Base-by-base conservation (phyloP, 2,888 invertebrate genomes). In the Microplitis deprimator region DNA sequence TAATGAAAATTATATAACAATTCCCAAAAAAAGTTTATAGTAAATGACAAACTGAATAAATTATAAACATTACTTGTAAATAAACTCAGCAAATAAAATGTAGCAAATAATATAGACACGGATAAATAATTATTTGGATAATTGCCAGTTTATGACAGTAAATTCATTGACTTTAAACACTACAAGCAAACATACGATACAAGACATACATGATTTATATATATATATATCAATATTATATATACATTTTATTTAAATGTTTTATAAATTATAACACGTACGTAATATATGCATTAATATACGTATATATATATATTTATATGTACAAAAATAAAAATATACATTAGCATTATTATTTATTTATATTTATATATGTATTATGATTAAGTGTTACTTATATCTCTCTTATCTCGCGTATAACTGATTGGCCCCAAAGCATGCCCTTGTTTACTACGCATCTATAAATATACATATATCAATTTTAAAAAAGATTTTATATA, bases 361-460 rank as follows among this genome's bases (percentile, higher is more conserved):
- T 16, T 62, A 62, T 50, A 50, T 79, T 78, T 79, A 73, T 77
- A 79, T 82, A 59, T 72, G 40, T 79, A 76, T 80, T 79, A 75
- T 75, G 83, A 84, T 84, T 81, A 82, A 80, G 79, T 78, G 75
- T 79, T 76, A 17, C 72, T 80, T 81, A 79, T 79, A 77, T 81
- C 71, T 73, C 50, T 77, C 81, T 86, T 86, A 85, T 86, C 86
- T 78, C 80, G 78, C 65, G 60, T 75, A 81, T 29, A 29, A 29
- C 73, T 78, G 83, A 83, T 80, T 82, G 83, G 80, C 81, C 82
- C 81, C 81, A 84, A 83, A 82, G 81, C 78, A 80, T 84, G 84
- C 81, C 82, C 84, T 85, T 87, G 85, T 87, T 88, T 88, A 87
- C 86, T 85, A 85, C 82, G 80, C 69, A 80, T 81, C 80, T 85